These are phyloP conservation scores for Drosophila albomicans DNA, from an alignment of 1,140 invertebrate species.

Conservation along the genomic window DNA sequence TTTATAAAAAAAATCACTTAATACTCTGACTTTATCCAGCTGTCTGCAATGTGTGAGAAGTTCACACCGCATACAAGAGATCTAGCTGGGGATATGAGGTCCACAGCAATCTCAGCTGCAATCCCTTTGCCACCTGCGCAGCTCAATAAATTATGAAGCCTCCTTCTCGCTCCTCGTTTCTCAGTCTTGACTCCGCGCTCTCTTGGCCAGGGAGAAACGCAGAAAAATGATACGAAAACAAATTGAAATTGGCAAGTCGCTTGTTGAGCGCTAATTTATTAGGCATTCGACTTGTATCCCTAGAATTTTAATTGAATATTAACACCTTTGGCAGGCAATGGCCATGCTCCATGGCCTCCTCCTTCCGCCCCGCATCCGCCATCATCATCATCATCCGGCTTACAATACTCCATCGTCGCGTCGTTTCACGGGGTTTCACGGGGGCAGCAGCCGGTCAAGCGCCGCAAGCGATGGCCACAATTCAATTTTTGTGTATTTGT, in stretches of 20 bases:
- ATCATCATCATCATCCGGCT: not conserved
- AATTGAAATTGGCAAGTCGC: constrained; percentile 79
- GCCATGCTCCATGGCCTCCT: not conserved
- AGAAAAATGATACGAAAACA: constrained; percentile 77
- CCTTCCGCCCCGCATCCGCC: not conserved
- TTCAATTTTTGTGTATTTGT: constrained; percentile 81
- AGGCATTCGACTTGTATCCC: constrained; percentile 56
- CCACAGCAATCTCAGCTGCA: constrained; percentile 23
- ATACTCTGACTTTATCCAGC: not conserved
- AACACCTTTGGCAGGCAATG: constrained; percentile 71
- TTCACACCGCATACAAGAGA: constrained; percentile 4
- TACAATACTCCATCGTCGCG: not conserved
- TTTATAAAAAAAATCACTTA: no score
- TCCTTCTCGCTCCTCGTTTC: not conserved
- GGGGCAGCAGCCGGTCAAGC: constrained; percentile 60
- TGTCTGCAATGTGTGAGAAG: constrained; percentile 5
- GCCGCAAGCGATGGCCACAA: constrained; percentile 65
- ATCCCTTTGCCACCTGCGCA: constrained; percentile 64
- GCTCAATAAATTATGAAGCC: constrained; percentile 70
- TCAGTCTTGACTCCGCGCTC: not conserved
- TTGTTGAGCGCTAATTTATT: constrained; percentile 79
- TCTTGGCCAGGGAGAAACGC: constrained; percentile 3
- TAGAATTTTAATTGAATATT: constrained; percentile 83
- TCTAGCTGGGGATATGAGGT: constrained; percentile 1
- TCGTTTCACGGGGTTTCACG: constrained; percentile 15